Conservation (phyloP, 2,113 vertebrate species). For the Copsychus sechellarum region DNA sequence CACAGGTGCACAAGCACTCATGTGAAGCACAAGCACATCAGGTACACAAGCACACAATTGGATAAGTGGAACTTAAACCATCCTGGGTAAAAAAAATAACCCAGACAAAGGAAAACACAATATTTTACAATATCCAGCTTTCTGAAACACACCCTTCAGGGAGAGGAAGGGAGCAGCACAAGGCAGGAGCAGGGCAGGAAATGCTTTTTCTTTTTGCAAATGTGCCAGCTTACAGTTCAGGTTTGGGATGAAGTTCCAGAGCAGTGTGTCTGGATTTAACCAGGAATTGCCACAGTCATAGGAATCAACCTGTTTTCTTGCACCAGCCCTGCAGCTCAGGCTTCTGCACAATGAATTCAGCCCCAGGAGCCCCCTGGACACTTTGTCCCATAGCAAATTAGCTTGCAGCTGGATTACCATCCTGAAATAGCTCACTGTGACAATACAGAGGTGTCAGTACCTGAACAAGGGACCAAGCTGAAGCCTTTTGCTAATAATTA, state of each 20-base stretch:
- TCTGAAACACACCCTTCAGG: neutral
- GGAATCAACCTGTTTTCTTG: neutral
- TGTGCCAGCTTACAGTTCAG: neutral
- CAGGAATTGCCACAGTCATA: neutral
- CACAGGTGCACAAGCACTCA: rapidly evolving
- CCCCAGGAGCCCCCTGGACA: neutral
- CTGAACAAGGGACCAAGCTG: neutral
- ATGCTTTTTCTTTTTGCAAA: neutral
- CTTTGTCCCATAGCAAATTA: neutral
- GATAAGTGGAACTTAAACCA: neutral
- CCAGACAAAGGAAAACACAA: neutral
- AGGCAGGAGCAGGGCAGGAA: neutral
- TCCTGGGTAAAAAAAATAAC: neutral
- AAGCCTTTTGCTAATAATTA: neutral
- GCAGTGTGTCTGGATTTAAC: neutral
- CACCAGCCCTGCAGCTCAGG: rapidly evolving
- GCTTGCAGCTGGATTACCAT: neutral
- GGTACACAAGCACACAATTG: neutral
- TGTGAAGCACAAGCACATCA: too few species aligned
- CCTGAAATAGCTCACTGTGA: neutral
- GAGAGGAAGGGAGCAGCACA: neutral
- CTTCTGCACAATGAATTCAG: neutral
- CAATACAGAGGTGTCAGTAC: neutral
- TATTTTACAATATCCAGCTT: neutral
- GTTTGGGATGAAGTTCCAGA: neutral